A percentile compares a stretch with the other conserved stretches of the same genome.
Evolutionary conservation across 2,113 vertebrate species (phyloP).

Genomic region (Opisthocomus hoazin): DNA sequence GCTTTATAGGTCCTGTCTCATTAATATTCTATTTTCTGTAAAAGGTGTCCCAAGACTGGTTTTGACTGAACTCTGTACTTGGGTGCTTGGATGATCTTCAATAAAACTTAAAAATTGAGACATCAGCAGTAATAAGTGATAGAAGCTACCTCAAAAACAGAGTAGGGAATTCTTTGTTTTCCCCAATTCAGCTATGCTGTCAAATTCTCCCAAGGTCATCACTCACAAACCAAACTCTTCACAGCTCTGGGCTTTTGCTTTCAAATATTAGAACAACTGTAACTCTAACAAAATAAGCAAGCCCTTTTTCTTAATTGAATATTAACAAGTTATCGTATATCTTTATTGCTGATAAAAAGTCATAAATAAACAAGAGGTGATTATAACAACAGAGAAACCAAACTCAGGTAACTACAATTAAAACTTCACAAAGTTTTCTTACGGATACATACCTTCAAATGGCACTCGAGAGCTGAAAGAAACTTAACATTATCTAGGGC

Average conservation of each 20-base stretch:
- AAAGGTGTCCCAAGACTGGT: not conserved
- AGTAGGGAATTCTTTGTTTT: not conserved
- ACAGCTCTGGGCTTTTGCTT: not conserved
- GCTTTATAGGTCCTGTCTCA: not conserved
- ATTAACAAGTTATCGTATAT: not conserved
- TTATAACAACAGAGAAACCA: not conserved
- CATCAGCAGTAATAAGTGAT: not conserved
- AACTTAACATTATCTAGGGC: constrained; percentile 81
- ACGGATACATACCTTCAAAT: constrained; percentile 81
- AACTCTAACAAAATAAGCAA: not conserved
- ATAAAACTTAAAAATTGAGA: not conserved
- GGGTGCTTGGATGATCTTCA: not conserved
- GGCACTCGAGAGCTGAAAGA: constrained; percentile 81
- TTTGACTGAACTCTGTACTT: not conserved
- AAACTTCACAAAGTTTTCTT: not conserved
- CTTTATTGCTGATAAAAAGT: not conserved
- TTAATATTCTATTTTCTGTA: not conserved
- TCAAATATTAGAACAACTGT: not conserved
- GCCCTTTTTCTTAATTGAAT: not conserved
- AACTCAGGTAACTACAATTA: not conserved
- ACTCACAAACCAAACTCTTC: not conserved
- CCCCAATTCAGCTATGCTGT: not conserved
- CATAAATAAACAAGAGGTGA: not conserved
- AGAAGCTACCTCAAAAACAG: not conserved
- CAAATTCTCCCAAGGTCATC: not conserved